Base-by-base conservation (phyloP, 2,888 invertebrate species). In the Rhimphoctona megacephalus region DNA sequence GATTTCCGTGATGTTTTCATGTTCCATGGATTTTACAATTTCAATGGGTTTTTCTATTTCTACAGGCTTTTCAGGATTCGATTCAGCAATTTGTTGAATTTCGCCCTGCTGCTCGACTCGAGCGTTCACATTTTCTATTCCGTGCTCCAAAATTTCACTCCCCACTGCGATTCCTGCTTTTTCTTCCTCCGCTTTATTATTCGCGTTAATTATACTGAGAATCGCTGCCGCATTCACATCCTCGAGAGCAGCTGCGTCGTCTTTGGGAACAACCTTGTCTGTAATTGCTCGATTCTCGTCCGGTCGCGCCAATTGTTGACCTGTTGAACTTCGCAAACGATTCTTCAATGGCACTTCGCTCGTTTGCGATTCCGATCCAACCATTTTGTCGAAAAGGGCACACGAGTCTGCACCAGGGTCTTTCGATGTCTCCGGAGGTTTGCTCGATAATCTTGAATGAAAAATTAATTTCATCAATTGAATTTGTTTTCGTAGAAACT, bases 161-260 rank as follows among this genome's bases (percentile, higher is more conserved):
- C 78, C 6, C 9, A 43, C 17, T 9, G 64, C 72, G 11, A 36
- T 64, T 7, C 9, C 74, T 6, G 54, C 6, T 30, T 61, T 69
- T 61, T 86, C 80, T 9, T 87, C 86, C 2, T 73, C 82, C 19
- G 64, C 22, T 79, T 85, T 85, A 39, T 78, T 92, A 69, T 92
- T 94, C 0, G 91, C 93, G 83, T 94, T 94, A 70, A 94, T 93
- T 78, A 94, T 94, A 69, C 92, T 93, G 81, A 92, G 89, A 43
- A 94, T 90, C 25, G 94, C 94, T 14, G 93, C 94, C 6, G 92
- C 93, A 85, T 94, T 94, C 77, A 93, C 92, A 89, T 94, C 92
- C 9, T 94, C 93, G 25, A 94, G 81, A 9, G 89, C 87, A 67
- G 57, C 90, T 8, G 89, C 90, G 14, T 91, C 91, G 69, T 84